A percentile compares a stretch with the other conserved stretches of the same genome.
Conservation (phyloP, 1,140 invertebrate genomes). For the Chironomus tepperi region DNA sequence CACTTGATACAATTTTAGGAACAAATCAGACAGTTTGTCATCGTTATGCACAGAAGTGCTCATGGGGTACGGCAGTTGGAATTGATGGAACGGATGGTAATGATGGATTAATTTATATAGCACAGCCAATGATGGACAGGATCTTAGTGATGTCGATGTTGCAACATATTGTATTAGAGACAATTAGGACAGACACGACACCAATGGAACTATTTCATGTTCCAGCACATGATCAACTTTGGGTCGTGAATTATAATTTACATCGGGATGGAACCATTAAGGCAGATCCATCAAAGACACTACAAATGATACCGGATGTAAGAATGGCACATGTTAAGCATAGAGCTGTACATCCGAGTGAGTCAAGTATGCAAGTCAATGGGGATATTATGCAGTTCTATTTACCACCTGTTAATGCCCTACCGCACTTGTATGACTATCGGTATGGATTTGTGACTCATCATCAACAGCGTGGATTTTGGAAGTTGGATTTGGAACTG, state of each 20-base stretch:
- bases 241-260: conserved; percentile 65
- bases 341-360: conserved; percentile 69
- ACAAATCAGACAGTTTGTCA: conserved; percentile 68
- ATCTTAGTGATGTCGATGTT: conserved; percentile 63
- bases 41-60: conserved; percentile 52
- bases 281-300: conserved; percentile 55
- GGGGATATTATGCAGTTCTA: not conserved
- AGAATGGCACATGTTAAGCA: conserved; percentile 62
- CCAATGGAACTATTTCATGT: conserved; percentile 67
- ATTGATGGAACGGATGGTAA: not conserved
- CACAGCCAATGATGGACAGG: conserved; percentile 61
- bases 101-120: conserved; percentile 64
- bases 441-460: conserved; percentile 72
- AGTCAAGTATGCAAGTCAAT: conserved; percentile 72
- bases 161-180: conserved; percentile 65
- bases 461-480: conserved; percentile 62
- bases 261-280: conserved; percentile 39
- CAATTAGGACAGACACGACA: conserved; percentile 62
- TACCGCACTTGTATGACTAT: conserved; percentile 43
- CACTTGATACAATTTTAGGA: conserved; percentile 64
- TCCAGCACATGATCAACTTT: conserved; percentile 66
- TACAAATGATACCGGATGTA: conserved; percentile 66
- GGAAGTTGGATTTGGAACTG: conserved; percentile 66
- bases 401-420: not conserved
- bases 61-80: conserved; percentile 65